Percentiles rank a stretch among this genome's conserved stretches.
Evolutionary conservation across 2,113 vertebrate species (phyloP).

Genomic region (Toxotes jaculatrix): DNA sequence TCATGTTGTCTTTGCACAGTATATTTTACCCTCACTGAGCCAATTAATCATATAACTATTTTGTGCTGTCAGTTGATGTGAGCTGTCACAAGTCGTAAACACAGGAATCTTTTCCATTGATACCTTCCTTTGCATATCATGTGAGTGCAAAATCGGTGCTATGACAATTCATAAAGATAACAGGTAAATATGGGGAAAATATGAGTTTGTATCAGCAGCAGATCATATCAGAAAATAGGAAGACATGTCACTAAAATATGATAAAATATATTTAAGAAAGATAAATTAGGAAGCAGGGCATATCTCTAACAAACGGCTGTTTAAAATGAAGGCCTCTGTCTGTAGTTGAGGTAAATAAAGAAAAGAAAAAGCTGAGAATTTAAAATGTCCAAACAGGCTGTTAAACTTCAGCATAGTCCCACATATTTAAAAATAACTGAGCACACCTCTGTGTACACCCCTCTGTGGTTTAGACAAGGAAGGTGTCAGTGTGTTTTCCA

Average conservation of each 20-base stretch:
- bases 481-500: constrained; percentile 3
- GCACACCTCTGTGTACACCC: not conserved
- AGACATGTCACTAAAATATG: not conserved
- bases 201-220: not conserved
- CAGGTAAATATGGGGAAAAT: not conserved
- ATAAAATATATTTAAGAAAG: no score
- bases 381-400: not conserved
- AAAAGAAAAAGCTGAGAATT: not conserved
- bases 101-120: no score
- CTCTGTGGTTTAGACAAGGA: constrained; percentile 3
- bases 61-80: no score
- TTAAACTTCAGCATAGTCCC: not conserved
- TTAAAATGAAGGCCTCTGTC: not conserved
- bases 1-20: no score
- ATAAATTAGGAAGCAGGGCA: no score
- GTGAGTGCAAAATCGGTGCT: no score
- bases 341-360: not conserved
- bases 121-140: no score
- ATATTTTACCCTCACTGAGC: no score
- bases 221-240: not conserved
- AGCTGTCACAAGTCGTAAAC: no score
- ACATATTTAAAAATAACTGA: constrained; percentile 1
- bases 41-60: no score
- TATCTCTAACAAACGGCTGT: not conserved
- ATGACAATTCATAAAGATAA: not conserved